These are phyloP conservation scores for Cervus canadensis DNA, from an alignment of 2,113 vertebrate species.

Conservation along the genomic window DNA sequence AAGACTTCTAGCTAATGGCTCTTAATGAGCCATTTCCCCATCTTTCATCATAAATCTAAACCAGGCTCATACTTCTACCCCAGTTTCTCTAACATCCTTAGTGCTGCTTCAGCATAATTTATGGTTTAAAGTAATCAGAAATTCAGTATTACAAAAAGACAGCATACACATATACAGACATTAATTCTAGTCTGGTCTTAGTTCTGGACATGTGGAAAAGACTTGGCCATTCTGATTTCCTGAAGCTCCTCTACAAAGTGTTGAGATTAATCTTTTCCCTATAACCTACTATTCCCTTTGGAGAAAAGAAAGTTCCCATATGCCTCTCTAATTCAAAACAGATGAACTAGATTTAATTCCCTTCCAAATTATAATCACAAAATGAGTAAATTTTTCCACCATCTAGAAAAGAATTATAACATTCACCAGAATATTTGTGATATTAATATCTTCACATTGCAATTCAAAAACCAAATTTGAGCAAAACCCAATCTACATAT, in stretches of 20 bases:
- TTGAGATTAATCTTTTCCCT: conserved; percentile 8
- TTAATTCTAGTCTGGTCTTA: background rate
- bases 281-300: conserved; percentile 41
- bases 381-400: conserved; percentile 67
- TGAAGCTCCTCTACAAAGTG: background rate
- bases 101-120: background rate
- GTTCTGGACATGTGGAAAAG: background rate
- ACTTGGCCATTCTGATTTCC: background rate
- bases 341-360: conserved; percentile 71
- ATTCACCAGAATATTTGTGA: conserved; percentile 66
- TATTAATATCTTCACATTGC: conserved; percentile 60
- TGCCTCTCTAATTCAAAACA: conserved; percentile 69
- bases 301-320: conserved; percentile 59
- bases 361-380: conserved; percentile 68
- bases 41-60: conserved; percentile 5
- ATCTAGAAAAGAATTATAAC: conserved; percentile 64
- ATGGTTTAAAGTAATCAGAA: conserved; percentile 34
- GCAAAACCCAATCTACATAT: conserved; percentile 53
- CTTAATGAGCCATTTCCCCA: background rate
- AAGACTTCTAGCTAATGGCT: background rate
- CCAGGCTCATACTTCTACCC: background rate
- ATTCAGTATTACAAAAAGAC: conserved; percentile 17
- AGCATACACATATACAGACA: background rate
- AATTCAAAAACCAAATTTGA: conserved; percentile 58
- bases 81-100: background rate